phyloP scores from a whole-genome alignment of 2,888 invertebrate species.

The Lepidonotus clava region DNA sequence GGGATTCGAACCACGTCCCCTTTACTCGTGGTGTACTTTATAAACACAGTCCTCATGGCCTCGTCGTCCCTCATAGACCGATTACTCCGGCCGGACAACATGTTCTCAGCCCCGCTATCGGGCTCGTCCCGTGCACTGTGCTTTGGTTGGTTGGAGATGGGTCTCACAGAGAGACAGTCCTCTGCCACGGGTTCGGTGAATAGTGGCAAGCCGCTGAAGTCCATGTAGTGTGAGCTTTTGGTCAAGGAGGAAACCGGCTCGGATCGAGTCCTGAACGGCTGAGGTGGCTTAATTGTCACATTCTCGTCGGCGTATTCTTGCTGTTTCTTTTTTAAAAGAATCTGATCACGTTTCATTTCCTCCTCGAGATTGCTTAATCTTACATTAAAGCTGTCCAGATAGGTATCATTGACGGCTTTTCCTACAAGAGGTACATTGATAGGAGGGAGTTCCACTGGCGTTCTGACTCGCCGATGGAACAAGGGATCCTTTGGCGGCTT shows the following conservation, averaged over 20 bases:
- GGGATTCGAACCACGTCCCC: background rate
- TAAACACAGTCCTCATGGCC: slow-evolving; percentile 1
- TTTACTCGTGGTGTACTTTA: slow-evolving; percentile 2
- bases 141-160: background rate
- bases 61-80: background rate
- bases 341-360: slow-evolving; percentile 41
- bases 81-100: background rate
- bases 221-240: slow-evolving; percentile 17
- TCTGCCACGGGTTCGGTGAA: slow-evolving; percentile 18
- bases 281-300: background rate
- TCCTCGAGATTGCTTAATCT: slow-evolving; percentile 17
- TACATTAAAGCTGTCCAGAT: slow-evolving; percentile 15
- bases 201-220: slow-evolving; percentile 40
- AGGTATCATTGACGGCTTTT: slow-evolving; percentile 17
- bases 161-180: slow-evolving; percentile 24
- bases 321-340: slow-evolving; percentile 18
- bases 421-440: slow-evolving; percentile 37
- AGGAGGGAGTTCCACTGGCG: slow-evolving; percentile 40
- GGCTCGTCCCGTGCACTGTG: background rate
- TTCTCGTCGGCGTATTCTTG: slow-evolving; percentile 14
- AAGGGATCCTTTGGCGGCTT: slow-evolving; percentile 9
- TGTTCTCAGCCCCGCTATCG: background rate
- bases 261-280: background rate
- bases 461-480: slow-evolving; percentile 29
- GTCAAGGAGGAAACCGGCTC: background rate